Base-by-base conservation (phyloP, 2,113 vertebrate genomes). In the Columbina picui region DNA sequence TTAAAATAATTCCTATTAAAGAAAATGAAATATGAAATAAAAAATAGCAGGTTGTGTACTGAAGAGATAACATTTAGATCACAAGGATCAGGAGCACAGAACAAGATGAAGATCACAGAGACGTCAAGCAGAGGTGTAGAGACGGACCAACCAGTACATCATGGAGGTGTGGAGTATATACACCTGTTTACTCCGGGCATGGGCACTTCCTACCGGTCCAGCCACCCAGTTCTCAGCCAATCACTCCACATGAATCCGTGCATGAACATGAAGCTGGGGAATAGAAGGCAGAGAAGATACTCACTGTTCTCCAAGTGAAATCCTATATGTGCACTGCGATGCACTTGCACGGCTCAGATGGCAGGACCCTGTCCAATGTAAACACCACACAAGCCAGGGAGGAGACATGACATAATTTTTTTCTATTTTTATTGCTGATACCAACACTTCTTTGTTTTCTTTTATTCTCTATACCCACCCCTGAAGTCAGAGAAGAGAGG, bases 81-180 rank as follows among this genome's bases (percentile, higher is more conserved):
- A n/a, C 23, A 89, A 60, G 36, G 39, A 84, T 69, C 68, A 61
- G 16, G 27, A 90, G 9, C 12, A 39, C 21, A 70, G 55, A 38
- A 45, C 52, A 93, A 78, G 34, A 61, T 21, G 43, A 70, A 73
- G 18, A 34, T 34, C n/a, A 38, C 26, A n/a, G 64, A 22, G 20
- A 41, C 81, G 52, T 50, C 77, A 92, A 70, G 36, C 29, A 95
- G 53, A 92, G 45, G 34, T 3, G 1, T 34, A 81, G 59, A 84
- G 74, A 74, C 34, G 41, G 36, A 83, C 30, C 4, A 29, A 23
- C 10, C 1, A 2, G 38, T 49, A 56, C 0, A 0, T 6, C 69
- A 47, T 7, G 32, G 10, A 88, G 19, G 49, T 61, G 50, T 52
- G 49, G 23, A 65, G 6, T 52, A 8, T 11, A 18, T 20, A 55